Base-by-base conservation (phyloP, 2,888 invertebrate species). In the Schizaphis graminum region DNA sequence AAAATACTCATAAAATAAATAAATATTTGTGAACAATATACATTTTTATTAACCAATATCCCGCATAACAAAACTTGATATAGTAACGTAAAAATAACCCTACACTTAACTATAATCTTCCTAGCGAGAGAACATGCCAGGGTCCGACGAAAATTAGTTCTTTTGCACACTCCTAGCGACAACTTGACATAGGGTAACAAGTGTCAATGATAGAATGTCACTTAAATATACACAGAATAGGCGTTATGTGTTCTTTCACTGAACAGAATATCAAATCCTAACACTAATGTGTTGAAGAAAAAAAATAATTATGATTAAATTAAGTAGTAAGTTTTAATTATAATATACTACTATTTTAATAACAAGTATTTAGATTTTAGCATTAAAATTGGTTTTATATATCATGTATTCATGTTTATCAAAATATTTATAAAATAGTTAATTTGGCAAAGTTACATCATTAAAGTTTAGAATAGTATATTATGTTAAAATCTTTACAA, bases 401-500 rank as follows among this genome's bases (percentile, higher is more conserved):
- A 21, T 44, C 16, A 5, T 44, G 41, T 44, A 44, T 0, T 44
- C 3, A 44, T 5, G 11, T 41, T 10, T 24, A 89, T 41, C 89
- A 57, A 16, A 41, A 89, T 16, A 28, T 26, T 57, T 26, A 86
- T 24, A 44, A 86, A 89, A 89, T 21, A 26, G 41, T 56, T 28
- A 35, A 44, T 57, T 53, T 89, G 57, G 89, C 57, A 57, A 89
- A 89, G 41, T 57, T 57, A 89, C 44, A 57, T 89, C 56, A 57
- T 89, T 57, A 89, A 26, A 56, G 35, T 57, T 16, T 57, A 89
- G 21, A 44, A 89, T 44, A 13, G 16, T 7, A 57, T n/a, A 57
- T 57, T 2, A 44, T 41, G 3, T 5, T 89, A 11, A 41, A 89
- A 56, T 57, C 4, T 44, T 89, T 16, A 41, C 10, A 53, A 88